Conservation (phyloP, 2,888 invertebrate genomes). For the Schrankia costaestrigalis region DNA sequence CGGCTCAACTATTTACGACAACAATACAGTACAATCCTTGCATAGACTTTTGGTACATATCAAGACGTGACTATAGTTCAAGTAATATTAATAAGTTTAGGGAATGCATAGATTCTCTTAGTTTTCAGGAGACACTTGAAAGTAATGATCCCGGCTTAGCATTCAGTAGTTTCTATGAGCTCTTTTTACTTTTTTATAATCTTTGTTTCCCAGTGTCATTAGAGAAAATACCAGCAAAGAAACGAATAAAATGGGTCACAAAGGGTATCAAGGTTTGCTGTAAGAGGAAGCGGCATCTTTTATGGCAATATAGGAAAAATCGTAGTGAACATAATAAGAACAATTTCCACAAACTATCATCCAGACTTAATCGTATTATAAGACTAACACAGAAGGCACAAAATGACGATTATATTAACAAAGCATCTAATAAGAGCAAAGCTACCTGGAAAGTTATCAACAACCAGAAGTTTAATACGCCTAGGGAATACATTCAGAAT, state of each 20-base stretch:
- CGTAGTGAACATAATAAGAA: neutral
- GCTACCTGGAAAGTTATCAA: slow-evolving; percentile 1
- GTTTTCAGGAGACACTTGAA: neutral
- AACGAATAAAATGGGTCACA: neutral
- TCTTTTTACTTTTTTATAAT: neutral
- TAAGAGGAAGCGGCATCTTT: neutral
- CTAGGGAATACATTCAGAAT: neutral
- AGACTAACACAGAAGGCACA: neutral
- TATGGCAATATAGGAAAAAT: neutral
- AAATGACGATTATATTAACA: neutral
- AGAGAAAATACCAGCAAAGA: neutral
- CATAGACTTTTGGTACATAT: neutral
- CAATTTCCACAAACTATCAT: neutral
- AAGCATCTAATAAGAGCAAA: neutral
- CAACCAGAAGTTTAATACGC: neutral
- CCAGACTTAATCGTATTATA: neutral
- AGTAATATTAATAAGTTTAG: neutral
- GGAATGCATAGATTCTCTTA: neutral
- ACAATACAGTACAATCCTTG: neutral
- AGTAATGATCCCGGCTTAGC: neutral
- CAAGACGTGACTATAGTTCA: neutral
- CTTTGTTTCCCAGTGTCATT: neutral
- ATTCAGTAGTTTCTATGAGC: neutral
- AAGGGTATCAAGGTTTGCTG: neutral
- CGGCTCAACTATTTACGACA: neutral